Evolutionary conservation across 2,888 invertebrate species (phyloP).

Genomic region (Drosophila robusta): DNA sequence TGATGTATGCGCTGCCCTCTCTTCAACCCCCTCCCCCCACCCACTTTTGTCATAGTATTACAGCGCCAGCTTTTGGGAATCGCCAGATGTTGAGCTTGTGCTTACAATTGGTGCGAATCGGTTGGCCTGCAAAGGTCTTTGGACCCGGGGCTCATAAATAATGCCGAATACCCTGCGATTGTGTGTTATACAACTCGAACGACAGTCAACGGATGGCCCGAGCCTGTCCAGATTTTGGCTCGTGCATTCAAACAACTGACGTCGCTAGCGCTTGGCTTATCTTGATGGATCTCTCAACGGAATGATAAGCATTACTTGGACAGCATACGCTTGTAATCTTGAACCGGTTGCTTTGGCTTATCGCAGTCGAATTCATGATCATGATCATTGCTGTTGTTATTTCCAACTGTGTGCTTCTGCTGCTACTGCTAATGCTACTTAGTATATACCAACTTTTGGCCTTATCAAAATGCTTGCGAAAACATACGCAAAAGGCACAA

Average conservation of each 20-base stretch:
- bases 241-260: slow-evolving; percentile 3
- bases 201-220: slow-evolving; percentile 1
- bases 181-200: slow-evolving; percentile 37
- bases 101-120: slow-evolving; percentile 6
- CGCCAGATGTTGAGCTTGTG: slow-evolving; percentile 39
- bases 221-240: background rate
- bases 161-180: slow-evolving; percentile 12
- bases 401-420: background rate
- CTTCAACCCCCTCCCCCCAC: no score
- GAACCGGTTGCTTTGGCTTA: slow-evolving; percentile 21
- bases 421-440: background rate
- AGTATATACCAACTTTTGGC: background rate
- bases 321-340: slow-evolving; percentile 35
- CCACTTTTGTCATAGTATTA: background rate
- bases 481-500: slow-evolving; percentile 25
- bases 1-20: slow-evolving; percentile 2
- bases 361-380: slow-evolving; percentile 53
- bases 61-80: slow-evolving; percentile 29
- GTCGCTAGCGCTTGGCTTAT: slow-evolving; percentile 34
- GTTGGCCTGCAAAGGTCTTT: slow-evolving; percentile 24
- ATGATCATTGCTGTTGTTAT: slow-evolving; percentile 45
- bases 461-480: slow-evolving; percentile 19
- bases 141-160: slow-evolving; percentile 26
- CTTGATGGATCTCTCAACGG: slow-evolving; percentile 20
- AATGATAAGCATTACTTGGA: slow-evolving; percentile 31